These are phyloP conservation scores for Xenotilapia flavipinnis DNA, from an alignment of 2,113 vertebrate genomes.

Conservation along the genomic window DNA sequence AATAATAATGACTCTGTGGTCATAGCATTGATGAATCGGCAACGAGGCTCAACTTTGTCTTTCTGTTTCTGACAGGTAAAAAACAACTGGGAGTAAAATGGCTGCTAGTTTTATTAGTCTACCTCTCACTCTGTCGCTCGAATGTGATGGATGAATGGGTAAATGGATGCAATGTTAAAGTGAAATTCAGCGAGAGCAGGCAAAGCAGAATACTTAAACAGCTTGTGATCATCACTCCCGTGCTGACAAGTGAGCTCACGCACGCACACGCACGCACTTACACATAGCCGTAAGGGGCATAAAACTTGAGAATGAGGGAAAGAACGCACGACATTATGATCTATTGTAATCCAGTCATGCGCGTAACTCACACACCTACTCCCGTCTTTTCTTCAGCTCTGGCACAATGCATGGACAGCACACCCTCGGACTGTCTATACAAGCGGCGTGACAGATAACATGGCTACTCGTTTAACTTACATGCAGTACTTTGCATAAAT, in stretches of 20 bases:
- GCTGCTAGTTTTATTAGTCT: neutral
- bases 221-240: neutral
- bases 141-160: constrained; percentile 13
- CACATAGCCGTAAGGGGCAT: neutral
- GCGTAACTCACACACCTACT: constrained; percentile 42
- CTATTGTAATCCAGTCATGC: constrained; percentile 1
- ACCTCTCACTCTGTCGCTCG: neutral
- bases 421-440: constrained; percentile 22
- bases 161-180: constrained; percentile 5
- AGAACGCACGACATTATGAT: neutral
- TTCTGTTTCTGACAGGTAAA: neutral
- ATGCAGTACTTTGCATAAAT: constrained; percentile 39
- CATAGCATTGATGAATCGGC: neutral
- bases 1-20: neutral
- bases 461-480: constrained; percentile 24
- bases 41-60: constrained; percentile 1
- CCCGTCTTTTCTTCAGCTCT: constrained; percentile 28
- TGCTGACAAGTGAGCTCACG: neutral
- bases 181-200: neutral
- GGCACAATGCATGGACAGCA: constrained; percentile 22
- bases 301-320: neutral
- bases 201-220: neutral
- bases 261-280: neutral
- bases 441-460: constrained; percentile 31
- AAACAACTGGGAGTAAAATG: neutral